phyloP scores from a whole-genome alignment of 2,113 vertebrate species.

The Upupa epops region DNA sequence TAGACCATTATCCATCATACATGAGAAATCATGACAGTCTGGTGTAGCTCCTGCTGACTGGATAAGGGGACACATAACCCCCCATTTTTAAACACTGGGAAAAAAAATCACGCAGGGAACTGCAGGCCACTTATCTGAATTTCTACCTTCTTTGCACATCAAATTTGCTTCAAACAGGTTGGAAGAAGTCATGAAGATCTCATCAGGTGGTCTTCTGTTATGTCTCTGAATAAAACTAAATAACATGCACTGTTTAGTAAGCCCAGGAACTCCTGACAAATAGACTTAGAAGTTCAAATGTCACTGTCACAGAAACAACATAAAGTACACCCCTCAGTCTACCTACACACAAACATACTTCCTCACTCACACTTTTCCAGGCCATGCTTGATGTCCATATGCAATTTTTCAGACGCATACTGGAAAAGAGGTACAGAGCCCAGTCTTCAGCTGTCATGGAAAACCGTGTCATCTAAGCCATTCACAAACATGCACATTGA shows the following conservation, averaged over 20 bases:
- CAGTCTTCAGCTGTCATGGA: neutral
- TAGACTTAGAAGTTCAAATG: too few relatives aligned
- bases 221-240: slow-evolving; percentile 15
- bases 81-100: too few relatives aligned
- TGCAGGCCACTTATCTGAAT: neutral
- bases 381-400: fast-evolving
- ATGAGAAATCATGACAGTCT: too few relatives aligned
- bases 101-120: too few relatives aligned
- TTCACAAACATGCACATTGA: neutral
- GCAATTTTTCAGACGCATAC: neutral
- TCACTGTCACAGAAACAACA: too few relatives aligned
- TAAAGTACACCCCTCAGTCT: neutral
- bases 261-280: neutral
- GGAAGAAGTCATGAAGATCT: neutral
- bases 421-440: neutral
- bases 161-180: neutral
- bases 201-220: neutral
- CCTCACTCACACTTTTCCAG: neutral
- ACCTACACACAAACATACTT: neutral
- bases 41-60: too few relatives aligned
- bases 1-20: too few relatives aligned
- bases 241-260: neutral
- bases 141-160: neutral
- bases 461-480: neutral
- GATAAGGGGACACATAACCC: too few relatives aligned